Evolutionary conservation across 2,113 vertebrate genomes (phyloP), one percentile per base, ranked within the genome.

Genomic region (Glareola pratincola): DNA sequence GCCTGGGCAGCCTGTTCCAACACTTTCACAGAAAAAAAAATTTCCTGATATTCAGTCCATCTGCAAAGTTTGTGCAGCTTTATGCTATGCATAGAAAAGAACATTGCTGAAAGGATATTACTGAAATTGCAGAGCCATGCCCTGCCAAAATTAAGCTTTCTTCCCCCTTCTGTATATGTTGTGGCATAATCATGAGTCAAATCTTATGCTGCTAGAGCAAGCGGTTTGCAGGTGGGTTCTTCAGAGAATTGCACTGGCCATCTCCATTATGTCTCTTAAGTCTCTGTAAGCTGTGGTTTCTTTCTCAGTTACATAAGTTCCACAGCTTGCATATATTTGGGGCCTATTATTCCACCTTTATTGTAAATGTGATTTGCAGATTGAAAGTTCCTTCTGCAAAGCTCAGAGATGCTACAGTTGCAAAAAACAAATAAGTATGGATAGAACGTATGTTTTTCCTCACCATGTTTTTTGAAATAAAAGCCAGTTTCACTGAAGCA

Each of bases 361-460:
- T 59, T 88, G 27, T 24, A 85, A 41, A 54, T 20, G 9, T 57
- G 15, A 73, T 76, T 57, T 76, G 17, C 19, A 71, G 37, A 53
- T 23, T 54, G 12, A 29, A 87, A 56, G 15, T 60, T 91, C 9
- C n/a, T 81, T 76, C 32, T 85, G 67, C 37, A 86, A 72, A 83
- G 75, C 15, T 83, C 22, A 29, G 27, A 86, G 45, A 73, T 79
- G 19, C 63, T 62, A 14, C 2, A 1, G 34, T 75, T 90, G 69
- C 62, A 66, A 62, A 88, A 93, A 77, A 4, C 32, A 78, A 74
- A 0, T 20, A 56, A 68, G 9, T 69, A 29, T 22, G 5, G 24
- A 77, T 27, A 34, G 22, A 94, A 54, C 41, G 57, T 79, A 57
- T 41, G 45, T 69, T 94, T 87, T 93, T 88, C 29, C 37, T 91